These are phyloP conservation scores for Cephalopachus bancanus DNA, from an alignment of 2,797 vertebrate species.

Conservation along the genomic window DNA sequence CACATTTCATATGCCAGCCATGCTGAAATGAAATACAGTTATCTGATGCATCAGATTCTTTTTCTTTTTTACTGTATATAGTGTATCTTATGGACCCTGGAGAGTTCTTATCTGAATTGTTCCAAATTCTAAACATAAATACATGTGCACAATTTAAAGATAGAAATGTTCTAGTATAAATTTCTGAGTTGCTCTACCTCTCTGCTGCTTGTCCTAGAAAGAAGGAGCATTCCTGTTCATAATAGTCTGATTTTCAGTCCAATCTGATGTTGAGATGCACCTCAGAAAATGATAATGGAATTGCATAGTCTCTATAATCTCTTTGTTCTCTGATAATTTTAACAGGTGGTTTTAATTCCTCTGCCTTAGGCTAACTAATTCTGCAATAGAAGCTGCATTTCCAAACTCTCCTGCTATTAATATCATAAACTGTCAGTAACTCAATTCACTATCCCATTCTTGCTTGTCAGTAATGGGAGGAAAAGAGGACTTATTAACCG, in stretches of 20 bases:
- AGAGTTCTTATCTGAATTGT: neutral
- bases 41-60: neutral
- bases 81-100: neutral
- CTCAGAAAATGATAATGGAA: neutral
- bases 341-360: neutral
- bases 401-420: neutral
- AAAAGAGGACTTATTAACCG: neutral
- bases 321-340: neutral
- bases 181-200: neutral
- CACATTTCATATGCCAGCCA: neutral
- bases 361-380: neutral
- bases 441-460: neutral
- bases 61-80: neutral
- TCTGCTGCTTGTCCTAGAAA: neutral
- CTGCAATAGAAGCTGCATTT: constrained; percentile 25
- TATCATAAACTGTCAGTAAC: neutral
- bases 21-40: neutral
- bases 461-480: neutral
- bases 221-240: neutral
- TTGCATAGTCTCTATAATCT: neutral
- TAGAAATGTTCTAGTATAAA: neutral
- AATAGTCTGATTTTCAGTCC: neutral
- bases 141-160: neutral
- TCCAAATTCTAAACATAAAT: neutral
- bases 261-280: neutral